Percentiles rank a stretch among this genome's conserved stretches.
Conservation (phyloP, 2,797 vertebrate species). For the Benthosema pterotum region DNA sequence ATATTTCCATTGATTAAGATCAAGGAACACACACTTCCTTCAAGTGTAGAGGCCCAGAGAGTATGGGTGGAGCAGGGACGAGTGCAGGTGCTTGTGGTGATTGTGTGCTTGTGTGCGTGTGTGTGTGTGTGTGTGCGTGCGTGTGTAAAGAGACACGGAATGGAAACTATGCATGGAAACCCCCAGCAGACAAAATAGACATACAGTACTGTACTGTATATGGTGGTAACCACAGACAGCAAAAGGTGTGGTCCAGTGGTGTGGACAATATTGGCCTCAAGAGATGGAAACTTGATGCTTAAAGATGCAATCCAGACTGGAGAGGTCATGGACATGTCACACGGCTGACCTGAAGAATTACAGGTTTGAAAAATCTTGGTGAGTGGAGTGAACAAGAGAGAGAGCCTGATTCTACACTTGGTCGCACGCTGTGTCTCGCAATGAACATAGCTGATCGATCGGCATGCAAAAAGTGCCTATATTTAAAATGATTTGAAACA, state of each 20-base stretch:
- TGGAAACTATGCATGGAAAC: conserved; percentile 34
- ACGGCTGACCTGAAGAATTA: conserved; percentile 8
- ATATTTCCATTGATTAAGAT: too few species aligned
- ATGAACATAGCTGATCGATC: too few species aligned
- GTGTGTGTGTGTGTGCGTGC: conserved; percentile 3
- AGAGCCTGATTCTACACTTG: too few species aligned
- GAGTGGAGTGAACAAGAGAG: neutral
- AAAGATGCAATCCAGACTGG: conserved; percentile 15
- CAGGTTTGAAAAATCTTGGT: neutral
- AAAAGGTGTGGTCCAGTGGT: conserved; percentile 17
- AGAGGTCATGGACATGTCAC: conserved; percentile 1
- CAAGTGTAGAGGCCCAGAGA: conserved; percentile 27
- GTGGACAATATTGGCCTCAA: conserved; percentile 19
- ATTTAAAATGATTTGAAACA: too few species aligned
- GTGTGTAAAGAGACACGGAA: conserved; percentile 30
- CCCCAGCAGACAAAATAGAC: conserved; percentile 41
- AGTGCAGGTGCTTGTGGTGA: neutral
- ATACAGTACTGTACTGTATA: conserved; percentile 1
- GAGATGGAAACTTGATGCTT: conserved; percentile 36
- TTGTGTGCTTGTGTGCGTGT: neutral
- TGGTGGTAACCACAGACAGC: conserved; percentile 32
- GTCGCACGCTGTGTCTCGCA: too few species aligned
- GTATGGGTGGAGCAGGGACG: conserved; percentile 12
- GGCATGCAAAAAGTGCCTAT: too few species aligned
- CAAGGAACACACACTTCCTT: neutral